Conservation (phyloP, 2,888 invertebrate genomes). For the Hirudinaria manillensis region DNA sequence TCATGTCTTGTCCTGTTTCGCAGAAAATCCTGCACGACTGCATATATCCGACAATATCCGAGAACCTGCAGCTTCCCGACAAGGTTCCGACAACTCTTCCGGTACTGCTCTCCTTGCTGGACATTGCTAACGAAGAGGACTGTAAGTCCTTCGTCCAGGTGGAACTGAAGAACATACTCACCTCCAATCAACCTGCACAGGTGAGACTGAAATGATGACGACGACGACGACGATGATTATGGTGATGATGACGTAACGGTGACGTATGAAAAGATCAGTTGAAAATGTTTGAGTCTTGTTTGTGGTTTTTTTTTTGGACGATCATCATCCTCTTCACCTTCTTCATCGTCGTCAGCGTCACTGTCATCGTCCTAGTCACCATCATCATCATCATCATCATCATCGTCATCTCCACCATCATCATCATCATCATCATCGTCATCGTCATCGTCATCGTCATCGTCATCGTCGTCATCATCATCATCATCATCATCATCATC, state of each 20-base stretch:
- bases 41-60: slow-evolving; percentile 80
- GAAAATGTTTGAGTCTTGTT: not conserved
- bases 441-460: slow-evolving; percentile 10
- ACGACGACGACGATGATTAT: not conserved
- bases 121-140: slow-evolving; percentile 37
- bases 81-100: slow-evolving; percentile 66
- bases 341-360: slow-evolving; percentile 28
- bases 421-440: slow-evolving; percentile 11
- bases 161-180: slow-evolving; percentile 56
- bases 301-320: not conserved
- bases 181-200: slow-evolving; percentile 61
- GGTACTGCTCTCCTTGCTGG: slow-evolving; percentile 37
- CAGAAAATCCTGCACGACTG: slow-evolving; percentile 93
- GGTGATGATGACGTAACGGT: not conserved
- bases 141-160: slow-evolving; percentile 67
- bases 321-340: slow-evolving; percentile 25
- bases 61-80: slow-evolving; percentile 77
- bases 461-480: slow-evolving; percentile 3
- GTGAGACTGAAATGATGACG: slow-evolving; percentile 55
- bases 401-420: not conserved
- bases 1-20: not conserved
- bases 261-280: not conserved
- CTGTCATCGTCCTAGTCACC: slow-evolving; percentile 23
- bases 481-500: slow-evolving; percentile 14
- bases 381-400: slow-evolving; percentile 29